Evolutionary conservation across 1,140 invertebrate genomes (phyloP).

Genomic region (Vollenhovia emeryi): DNA sequence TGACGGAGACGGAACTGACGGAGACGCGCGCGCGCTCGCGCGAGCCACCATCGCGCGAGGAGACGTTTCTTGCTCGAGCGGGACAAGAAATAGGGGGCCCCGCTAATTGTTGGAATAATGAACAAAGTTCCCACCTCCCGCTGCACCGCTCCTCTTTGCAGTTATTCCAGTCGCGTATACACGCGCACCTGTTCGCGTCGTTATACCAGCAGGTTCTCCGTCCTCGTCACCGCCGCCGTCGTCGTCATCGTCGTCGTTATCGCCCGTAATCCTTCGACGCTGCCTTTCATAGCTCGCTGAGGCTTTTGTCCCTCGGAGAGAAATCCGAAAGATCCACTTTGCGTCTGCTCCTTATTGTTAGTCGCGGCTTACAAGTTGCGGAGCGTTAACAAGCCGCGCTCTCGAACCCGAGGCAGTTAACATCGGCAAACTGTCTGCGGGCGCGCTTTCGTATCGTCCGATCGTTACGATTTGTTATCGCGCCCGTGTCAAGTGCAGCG

Average conservation of each 20-base stretch:
- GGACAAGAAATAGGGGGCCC: constrained; percentile 75
- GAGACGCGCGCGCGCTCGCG: neutral
- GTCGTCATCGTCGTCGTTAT: constrained; percentile 59
- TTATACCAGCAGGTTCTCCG: constrained; percentile 40
- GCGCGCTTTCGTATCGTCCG: constrained; percentile 34
- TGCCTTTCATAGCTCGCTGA: constrained; percentile 53
- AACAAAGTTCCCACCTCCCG: constrained; percentile 74
- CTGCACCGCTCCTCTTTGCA: constrained; percentile 43
- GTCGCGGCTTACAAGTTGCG: constrained; percentile 45
- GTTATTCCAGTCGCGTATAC: constrained; percentile 64
- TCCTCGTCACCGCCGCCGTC: constrained; percentile 35
- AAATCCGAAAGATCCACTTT: constrained; percentile 65
- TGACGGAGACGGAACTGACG: neutral
- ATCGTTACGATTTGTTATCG: constrained; percentile 43
- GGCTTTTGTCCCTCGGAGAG: constrained; percentile 62
- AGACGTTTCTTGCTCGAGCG: constrained; percentile 51
- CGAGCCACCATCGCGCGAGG: neutral
- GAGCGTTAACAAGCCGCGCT: constrained; percentile 60
- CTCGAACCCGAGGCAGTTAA: constrained; percentile 42
- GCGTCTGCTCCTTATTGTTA: constrained; percentile 26
- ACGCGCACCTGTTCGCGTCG: constrained; percentile 62
- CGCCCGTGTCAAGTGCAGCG: neutral
- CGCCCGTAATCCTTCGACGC: constrained; percentile 49
- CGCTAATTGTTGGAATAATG: constrained; percentile 81
- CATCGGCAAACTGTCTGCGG: constrained; percentile 12